Evolutionary conservation across 2,113 vertebrate species (phyloP).

Genomic region (Macheiramphus alcinus): DNA sequence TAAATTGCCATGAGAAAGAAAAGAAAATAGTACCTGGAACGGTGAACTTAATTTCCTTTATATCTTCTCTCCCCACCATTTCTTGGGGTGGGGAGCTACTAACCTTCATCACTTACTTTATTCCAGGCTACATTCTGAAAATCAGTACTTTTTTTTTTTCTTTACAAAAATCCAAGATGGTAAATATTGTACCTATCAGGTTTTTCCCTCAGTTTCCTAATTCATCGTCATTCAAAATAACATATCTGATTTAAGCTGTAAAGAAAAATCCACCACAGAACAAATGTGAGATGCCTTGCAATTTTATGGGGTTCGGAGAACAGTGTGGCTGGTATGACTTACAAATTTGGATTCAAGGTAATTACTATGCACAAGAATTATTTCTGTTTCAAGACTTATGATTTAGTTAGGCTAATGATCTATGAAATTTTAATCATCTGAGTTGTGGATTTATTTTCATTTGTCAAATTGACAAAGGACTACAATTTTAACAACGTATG

Average conservation of each 20-base stretch:
- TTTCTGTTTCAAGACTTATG: neutral
- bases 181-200: neutral
- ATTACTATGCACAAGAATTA: neutral
- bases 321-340: accelerated
- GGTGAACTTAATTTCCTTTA: neutral
- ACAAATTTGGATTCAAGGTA: neutral
- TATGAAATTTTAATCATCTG: neutral
- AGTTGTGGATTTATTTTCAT: neutral
- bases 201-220: neutral
- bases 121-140: neutral
- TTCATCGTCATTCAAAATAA: neutral
- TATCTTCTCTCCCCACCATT: neutral
- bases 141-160: neutral
- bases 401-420: neutral
- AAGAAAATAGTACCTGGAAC: neutral
- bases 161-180: neutral
- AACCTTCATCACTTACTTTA: neutral
- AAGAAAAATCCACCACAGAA: neutral
- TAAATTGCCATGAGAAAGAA: neutral
- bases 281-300: neutral
- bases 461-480: neutral
- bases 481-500: neutral
- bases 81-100: neutral
- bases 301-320: neutral
- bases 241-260: neutral